phyloP scores from a whole-genome alignment of 2,113 vertebrate species.

The Podocnemis expansa region DNA sequence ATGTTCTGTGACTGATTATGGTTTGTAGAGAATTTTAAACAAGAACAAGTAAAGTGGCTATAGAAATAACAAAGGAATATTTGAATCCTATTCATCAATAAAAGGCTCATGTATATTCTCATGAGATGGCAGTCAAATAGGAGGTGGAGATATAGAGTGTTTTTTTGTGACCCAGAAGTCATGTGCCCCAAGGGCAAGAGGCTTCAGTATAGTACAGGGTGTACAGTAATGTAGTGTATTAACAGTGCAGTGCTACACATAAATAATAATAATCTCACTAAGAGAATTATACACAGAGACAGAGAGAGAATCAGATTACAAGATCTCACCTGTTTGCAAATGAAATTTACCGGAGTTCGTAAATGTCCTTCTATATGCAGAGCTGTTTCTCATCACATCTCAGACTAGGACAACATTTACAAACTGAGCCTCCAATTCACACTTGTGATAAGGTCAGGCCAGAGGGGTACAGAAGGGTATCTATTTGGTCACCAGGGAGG shows the following conservation, averaged over 20 bases:
- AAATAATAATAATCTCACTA: neutral
- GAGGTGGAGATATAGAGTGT: neutral
- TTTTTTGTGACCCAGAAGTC: neutral
- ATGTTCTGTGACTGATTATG: conserved; percentile 51
- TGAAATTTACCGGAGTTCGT: neutral
- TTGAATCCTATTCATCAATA: neutral
- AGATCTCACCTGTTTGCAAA: fast-evolving
- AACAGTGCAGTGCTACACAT: neutral
- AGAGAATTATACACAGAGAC: neutral
- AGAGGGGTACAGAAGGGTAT: too few relatives aligned
- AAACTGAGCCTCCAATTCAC: neutral
- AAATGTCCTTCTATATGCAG: neutral
- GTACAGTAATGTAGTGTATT: too few relatives aligned
- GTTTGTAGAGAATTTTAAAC: conserved; percentile 34
- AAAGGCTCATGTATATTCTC: neutral
- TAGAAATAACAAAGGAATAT: neutral
- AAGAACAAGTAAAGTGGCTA: conserved; percentile 11
- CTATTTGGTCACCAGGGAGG: too few relatives aligned
- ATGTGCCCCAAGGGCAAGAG: neutral
- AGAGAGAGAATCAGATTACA: neutral
- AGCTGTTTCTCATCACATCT: too few relatives aligned
- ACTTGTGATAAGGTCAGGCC: too few relatives aligned
- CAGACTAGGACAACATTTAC: neutral
- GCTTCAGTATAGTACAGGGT: neutral
- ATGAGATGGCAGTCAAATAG: neutral